phyloP scores from a whole-genome alignment of 2,888 invertebrate genomes.

The Hypercompe scribonia region DNA sequence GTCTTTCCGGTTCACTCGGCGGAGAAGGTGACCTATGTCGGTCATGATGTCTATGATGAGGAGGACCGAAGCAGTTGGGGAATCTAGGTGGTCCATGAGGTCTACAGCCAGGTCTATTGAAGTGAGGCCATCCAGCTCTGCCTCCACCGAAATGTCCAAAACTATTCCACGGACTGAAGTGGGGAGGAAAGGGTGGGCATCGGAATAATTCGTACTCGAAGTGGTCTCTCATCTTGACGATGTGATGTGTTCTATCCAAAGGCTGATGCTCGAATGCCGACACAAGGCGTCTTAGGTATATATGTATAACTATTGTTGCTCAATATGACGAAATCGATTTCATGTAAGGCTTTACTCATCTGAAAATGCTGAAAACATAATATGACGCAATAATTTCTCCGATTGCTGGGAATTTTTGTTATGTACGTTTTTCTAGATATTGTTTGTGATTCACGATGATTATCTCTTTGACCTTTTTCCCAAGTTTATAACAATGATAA shows the following conservation, averaged over 20 bases:
- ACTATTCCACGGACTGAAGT: slow-evolving; percentile 12
- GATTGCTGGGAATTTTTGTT: not conserved
- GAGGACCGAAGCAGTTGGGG: not conserved
- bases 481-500: not conserved
- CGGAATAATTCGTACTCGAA: slow-evolving; percentile 21
- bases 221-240: slow-evolving; percentile 33
- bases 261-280: slow-evolving; percentile 14
- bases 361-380: not conserved
- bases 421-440: too few relatives aligned
- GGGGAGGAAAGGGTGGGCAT: slow-evolving; percentile 8
- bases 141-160: slow-evolving; percentile 14
- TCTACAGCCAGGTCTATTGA: slow-evolving; percentile 13
- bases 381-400: not conserved
- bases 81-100: slow-evolving; percentile 11
- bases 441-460: not conserved
- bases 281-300: not conserved
- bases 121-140: not conserved
- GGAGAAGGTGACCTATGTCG: slow-evolving; percentile 9
- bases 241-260: slow-evolving; percentile 2
- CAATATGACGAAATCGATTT: slow-evolving; percentile 32
- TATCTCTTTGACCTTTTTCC: not conserved
- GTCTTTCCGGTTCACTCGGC: not conserved
- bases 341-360: slow-evolving; percentile 22
- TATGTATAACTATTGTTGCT: slow-evolving; percentile 25
- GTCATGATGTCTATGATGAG: too few relatives aligned